phyloP scores from a whole-genome alignment of 2,797 vertebrate genomes.

The Natrix natrix region DNA sequence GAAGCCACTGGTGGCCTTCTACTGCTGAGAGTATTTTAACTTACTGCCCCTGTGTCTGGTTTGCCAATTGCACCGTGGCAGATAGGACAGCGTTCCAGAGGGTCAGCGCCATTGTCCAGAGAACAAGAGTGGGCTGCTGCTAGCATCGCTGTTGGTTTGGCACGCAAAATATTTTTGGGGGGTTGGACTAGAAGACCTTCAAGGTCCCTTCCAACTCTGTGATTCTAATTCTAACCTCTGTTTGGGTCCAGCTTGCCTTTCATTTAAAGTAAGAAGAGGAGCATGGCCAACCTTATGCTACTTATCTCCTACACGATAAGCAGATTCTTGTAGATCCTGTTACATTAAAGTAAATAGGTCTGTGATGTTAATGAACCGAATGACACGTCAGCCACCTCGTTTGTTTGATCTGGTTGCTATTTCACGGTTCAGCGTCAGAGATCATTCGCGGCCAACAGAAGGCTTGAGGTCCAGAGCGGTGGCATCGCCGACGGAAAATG shows the following conservation, averaged over 20 bases:
- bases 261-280: background rate
- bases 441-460: background rate
- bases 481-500: background rate
- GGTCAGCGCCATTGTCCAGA: too few relatives aligned
- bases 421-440: background rate
- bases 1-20: too few relatives aligned
- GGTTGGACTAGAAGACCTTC: too few relatives aligned
- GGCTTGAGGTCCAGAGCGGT: background rate
- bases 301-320: background rate
- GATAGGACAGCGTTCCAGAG: too few relatives aligned
- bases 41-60: too few relatives aligned
- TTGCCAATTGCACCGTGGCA: too few relatives aligned
- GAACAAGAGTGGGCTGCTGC: too few relatives aligned
- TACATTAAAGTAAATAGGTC: background rate
- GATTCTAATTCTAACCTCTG: background rate
- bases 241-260: background rate
- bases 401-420: background rate
- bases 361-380: background rate
- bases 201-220: too few relatives aligned
- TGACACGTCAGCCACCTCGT: background rate
- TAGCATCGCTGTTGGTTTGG: too few relatives aligned
- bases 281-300: background rate
- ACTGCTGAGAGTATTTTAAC: too few relatives aligned
- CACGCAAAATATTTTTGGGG: too few relatives aligned
- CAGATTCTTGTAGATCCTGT: background rate